Conservation (phyloP, 2,888 invertebrate species). For the Adineta ricciae region DNA sequence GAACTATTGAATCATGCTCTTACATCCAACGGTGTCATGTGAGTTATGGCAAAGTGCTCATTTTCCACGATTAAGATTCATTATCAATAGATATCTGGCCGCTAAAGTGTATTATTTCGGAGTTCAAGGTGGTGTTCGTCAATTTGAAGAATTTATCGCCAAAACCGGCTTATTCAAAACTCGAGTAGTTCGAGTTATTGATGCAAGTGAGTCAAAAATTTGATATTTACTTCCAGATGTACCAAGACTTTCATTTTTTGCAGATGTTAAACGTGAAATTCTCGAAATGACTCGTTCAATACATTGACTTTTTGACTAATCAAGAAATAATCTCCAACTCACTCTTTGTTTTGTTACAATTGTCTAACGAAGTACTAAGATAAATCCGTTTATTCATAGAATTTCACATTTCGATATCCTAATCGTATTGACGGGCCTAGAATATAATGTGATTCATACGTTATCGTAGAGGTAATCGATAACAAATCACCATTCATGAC, state of each 20-base stretch:
- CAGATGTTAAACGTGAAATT: neutral
- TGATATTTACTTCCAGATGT: neutral
- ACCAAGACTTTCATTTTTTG: neutral
- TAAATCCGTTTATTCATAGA: too few species aligned
- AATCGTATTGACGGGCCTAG: too few species aligned
- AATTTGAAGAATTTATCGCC: conserved; percentile 62
- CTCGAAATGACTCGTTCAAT: neutral
- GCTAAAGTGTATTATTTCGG: conserved; percentile 89
- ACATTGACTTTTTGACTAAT: neutral
- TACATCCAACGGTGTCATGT: conserved; percentile 59
- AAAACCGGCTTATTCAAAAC: conserved; percentile 55
- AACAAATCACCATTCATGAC: too few species aligned
- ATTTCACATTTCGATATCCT: too few species aligned
- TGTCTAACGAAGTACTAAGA: too few species aligned
- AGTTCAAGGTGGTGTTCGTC: conserved; percentile 72
- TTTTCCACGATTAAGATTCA: too few species aligned
- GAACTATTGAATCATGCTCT: conserved; percentile 60
- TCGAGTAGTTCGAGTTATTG: conserved; percentile 43
- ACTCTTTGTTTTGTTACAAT: too few species aligned
- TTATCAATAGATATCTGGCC: conserved; percentile 62
- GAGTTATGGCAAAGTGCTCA: conserved; percentile 37
- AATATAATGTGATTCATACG: too few species aligned
- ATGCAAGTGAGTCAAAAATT: neutral
- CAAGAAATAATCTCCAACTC: neutral
- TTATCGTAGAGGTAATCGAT: too few species aligned